Conservation (phyloP, 2,888 invertebrate genomes). For the Oligia fasciuncula region DNA sequence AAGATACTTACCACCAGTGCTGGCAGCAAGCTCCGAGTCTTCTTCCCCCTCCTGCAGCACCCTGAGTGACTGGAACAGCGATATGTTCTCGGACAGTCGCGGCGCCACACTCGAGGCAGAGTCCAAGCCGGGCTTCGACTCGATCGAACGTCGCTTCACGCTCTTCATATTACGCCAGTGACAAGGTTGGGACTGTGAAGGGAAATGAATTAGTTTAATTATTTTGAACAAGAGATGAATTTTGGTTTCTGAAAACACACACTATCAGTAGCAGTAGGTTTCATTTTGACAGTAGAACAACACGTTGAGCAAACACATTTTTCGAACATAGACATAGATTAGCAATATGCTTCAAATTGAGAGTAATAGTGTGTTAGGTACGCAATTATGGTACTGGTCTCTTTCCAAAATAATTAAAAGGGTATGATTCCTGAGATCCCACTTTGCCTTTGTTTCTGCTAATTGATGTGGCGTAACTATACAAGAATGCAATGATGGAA, state of each 20-base stretch:
- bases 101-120: constrained; percentile 81
- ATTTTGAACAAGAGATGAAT: no score
- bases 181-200: constrained; percentile 96
- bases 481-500: background rate
- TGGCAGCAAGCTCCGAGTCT: constrained; percentile 89
- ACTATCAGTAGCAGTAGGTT: no score
- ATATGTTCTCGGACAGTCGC: constrained; percentile 96
- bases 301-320: no score
- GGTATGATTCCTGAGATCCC: background rate
- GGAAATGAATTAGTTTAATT: background rate
- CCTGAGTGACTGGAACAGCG: constrained; percentile 96
- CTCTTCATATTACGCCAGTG: constrained; percentile 97
- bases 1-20: constrained; percentile 67
- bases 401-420: background rate
- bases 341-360: no score
- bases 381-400: background rate
- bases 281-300: no score
- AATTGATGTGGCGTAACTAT: background rate
- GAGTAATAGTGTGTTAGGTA: no score
- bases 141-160: constrained; percentile 93
- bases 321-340: no score
- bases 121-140: constrained; percentile 76
- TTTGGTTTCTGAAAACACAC: background rate
- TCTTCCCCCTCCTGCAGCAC: constrained; percentile 96
- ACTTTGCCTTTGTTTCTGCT: background rate